These are phyloP conservation scores for Lophius americanus DNA, from an alignment of 2,797 vertebrate genomes.

Conservation along the genomic window DNA sequence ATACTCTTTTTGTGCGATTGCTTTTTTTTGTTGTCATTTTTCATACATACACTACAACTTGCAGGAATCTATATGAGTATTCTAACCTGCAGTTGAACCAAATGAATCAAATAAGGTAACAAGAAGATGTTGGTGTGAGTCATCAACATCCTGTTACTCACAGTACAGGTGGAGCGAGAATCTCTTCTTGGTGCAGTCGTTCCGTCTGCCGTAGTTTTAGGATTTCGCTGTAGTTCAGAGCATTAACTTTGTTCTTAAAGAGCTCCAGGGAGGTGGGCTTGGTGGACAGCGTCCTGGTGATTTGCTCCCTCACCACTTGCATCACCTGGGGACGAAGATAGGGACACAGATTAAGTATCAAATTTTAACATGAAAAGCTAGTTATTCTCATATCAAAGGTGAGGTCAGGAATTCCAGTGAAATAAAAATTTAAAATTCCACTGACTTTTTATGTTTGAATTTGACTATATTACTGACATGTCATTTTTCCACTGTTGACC, in stretches of 20 bases:
- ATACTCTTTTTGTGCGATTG: no score
- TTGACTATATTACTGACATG: no score
- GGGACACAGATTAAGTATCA: neutral
- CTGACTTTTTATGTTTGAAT: no score
- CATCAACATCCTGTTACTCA: slow-evolving; percentile 59
- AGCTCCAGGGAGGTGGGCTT: slow-evolving; percentile 95
- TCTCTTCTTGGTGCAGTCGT: slow-evolving; percentile 95
- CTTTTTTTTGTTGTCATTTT: neutral
- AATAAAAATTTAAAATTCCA: no score
- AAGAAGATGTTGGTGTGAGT: no score
- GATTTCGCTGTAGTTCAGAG: slow-evolving; percentile 94
- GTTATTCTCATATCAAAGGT: neutral
- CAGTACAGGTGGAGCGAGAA: slow-evolving; percentile 89
- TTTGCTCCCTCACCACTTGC: slow-evolving; percentile 97
- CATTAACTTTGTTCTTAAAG: slow-evolving; percentile 93
- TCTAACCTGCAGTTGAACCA: neutral
- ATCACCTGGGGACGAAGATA: slow-evolving; percentile 83
- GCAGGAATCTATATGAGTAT: neutral
- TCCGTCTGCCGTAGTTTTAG: slow-evolving; percentile 94
- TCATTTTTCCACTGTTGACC: no score
- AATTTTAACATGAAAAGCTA: no score
- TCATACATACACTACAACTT: neutral
- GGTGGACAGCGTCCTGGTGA: slow-evolving; percentile 89
- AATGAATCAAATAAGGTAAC: no score
- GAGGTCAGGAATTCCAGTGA: no score